phyloP scores from a whole-genome alignment of 2,113 vertebrate species.

The Lagopus leucura region DNA sequence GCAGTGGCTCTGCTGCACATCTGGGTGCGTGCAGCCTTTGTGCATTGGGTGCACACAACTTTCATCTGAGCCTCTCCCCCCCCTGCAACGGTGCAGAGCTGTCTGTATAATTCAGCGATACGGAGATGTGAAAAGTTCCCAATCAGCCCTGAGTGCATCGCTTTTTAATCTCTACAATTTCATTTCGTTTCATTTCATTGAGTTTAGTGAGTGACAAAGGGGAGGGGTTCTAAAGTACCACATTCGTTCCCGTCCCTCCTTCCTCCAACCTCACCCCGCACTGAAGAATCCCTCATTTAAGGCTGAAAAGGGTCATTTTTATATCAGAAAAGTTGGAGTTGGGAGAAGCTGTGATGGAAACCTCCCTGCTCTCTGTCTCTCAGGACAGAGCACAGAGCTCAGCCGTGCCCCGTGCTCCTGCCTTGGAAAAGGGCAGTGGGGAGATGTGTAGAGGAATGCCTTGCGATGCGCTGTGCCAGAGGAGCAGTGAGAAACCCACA shows the following conservation, averaged over 20 bases:
- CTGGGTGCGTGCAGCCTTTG: background rate
- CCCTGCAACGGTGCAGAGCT: background rate
- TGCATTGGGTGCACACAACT: background rate
- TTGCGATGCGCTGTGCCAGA: background rate
- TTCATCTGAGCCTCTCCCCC: background rate
- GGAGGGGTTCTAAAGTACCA: too few species aligned
- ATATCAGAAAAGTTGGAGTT: background rate
- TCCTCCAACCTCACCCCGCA: background rate
- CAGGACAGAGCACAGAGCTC: background rate
- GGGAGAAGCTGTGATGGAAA: background rate
- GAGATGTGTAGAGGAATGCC: background rate
- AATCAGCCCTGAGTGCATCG: accelerated
- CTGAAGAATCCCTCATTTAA: background rate
- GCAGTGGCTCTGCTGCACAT: accelerated
- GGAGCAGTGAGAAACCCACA: background rate
- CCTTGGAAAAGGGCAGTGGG: background rate
- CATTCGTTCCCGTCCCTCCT: background rate
- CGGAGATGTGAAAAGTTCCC: background rate
- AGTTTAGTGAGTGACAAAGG: background rate
- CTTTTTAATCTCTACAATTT: background rate
- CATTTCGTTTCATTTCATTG: background rate
- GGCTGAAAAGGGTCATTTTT: background rate
- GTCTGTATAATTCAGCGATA: background rate
- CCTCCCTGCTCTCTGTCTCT: accelerated
- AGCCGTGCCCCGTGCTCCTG: background rate